These are phyloP conservation scores for Chloromyia formosa DNA, from an alignment of 2,888 invertebrate species.

Conservation along the genomic window DNA sequence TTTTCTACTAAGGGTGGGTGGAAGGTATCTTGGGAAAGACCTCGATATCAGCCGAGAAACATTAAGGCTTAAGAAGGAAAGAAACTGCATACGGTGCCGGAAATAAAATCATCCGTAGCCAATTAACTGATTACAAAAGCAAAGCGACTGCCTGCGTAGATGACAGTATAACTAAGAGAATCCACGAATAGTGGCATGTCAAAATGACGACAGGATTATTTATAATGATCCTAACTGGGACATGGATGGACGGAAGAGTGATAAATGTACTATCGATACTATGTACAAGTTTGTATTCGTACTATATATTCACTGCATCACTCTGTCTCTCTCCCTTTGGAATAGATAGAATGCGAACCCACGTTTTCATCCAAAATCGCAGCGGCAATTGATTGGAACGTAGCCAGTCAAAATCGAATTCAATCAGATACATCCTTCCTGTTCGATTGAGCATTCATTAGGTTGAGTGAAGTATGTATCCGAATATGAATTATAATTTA, in stretches of 20 bases:
- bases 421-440: slow-evolving; percentile 40
- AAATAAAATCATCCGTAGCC: slow-evolving; percentile 50
- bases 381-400: slow-evolving; percentile 40
- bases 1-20: no score
- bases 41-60: no score
- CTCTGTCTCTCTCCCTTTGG: no score
- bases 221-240: slow-evolving; percentile 15
- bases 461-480: slow-evolving; percentile 23
- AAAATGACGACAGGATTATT: slow-evolving; percentile 39
- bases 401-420: slow-evolving; percentile 34
- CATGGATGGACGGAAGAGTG: slow-evolving; percentile 1
- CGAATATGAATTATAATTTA: slow-evolving; percentile 27
- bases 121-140: slow-evolving; percentile 48
- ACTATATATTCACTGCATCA: slow-evolving; percentile 34
- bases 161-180: not conserved
- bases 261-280: slow-evolving; percentile 27
- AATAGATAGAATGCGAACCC: slow-evolving; percentile 2
- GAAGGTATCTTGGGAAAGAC: no score
- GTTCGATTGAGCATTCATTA: slow-evolving; percentile 30
- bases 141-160: not conserved
- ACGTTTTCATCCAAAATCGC: slow-evolving; percentile 7
- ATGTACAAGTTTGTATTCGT: not conserved
- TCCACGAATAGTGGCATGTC: slow-evolving; percentile 25
- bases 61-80: not conserved
- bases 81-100: slow-evolving; percentile 40